A percentile compares a stretch with the other conserved stretches of the same genome.
phyloP scores from a whole-genome alignment of 2,113 vertebrate species.

The Apteryx owenii region DNA sequence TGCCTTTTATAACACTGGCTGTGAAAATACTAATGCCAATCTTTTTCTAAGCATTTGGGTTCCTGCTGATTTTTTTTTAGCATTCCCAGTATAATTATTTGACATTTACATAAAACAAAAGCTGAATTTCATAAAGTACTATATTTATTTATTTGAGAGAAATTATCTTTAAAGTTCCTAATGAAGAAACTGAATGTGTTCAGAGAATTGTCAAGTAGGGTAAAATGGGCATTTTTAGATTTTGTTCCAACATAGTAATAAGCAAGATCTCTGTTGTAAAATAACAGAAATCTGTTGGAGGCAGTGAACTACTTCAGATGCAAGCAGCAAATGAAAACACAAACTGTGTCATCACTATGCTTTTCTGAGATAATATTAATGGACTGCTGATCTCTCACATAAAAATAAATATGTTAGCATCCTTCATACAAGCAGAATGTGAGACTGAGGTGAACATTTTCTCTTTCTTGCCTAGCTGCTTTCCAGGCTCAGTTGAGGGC shows the following conservation, averaged over 20 bases:
- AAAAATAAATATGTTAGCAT: neutral
- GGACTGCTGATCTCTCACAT: neutral
- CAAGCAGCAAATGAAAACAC: constrained; percentile 3
- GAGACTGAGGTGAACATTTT: neutral
- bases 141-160: constrained; percentile 69
- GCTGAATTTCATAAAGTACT: constrained; percentile 49
- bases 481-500: neutral
- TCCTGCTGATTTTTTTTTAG: constrained; percentile 72
- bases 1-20: constrained; percentile 47
- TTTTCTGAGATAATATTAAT: neutral
- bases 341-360: neutral
- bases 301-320: neutral
- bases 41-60: constrained; percentile 60
- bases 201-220: constrained; percentile 18
- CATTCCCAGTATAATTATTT: constrained; percentile 76
- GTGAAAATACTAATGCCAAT: constrained; percentile 68
- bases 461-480: neutral
- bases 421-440: neutral
- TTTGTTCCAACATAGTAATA: constrained; percentile 28
- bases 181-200: constrained; percentile 52
- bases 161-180: constrained; percentile 56
- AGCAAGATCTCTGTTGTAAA: constrained; percentile 26
- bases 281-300: constrained; percentile 6
- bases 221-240: constrained; percentile 38
- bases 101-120: constrained; percentile 74